Evolutionary conservation across 2,113 vertebrate species (phyloP).

Genomic region (Todiramphus chloris): DNA sequence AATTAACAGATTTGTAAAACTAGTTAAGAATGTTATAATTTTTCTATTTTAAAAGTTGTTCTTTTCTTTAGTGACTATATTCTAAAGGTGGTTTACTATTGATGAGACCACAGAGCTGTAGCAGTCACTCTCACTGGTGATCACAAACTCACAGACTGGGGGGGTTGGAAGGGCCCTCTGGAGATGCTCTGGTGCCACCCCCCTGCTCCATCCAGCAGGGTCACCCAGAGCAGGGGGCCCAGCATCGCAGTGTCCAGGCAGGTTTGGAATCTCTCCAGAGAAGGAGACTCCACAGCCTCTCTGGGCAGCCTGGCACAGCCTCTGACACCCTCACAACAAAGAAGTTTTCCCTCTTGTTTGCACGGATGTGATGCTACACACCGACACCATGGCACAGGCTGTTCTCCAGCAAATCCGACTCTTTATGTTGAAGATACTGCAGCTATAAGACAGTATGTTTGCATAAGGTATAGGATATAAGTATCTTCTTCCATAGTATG

Average conservation of each 20-base stretch:
- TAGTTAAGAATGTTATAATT: neutral
- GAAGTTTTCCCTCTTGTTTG: too few species aligned
- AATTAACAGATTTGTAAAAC: neutral
- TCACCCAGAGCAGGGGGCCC: too few species aligned
- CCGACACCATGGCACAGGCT: neutral
- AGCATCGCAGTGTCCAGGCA: too few species aligned
- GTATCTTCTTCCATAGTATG: neutral
- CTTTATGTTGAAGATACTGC: neutral
- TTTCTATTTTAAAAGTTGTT: neutral
- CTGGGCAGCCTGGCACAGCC: too few species aligned
- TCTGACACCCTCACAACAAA: too few species aligned
- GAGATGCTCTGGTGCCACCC: too few species aligned
- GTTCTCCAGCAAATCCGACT: neutral
- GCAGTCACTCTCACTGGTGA: neutral
- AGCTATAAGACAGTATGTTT: neutral
- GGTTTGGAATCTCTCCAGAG: too few species aligned
- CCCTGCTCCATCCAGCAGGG: too few species aligned
- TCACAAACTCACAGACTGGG: too few species aligned
- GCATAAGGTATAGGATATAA: neutral
- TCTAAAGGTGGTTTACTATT: neutral
- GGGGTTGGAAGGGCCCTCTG: too few species aligned
- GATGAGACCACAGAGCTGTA: neutral
- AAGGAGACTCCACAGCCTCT: too few species aligned
- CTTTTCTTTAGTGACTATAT: neutral
- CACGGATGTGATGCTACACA: neutral